These are phyloP conservation scores for Psittacula derbiana DNA, from an alignment of 2,797 vertebrate genomes.

Conservation along the genomic window DNA sequence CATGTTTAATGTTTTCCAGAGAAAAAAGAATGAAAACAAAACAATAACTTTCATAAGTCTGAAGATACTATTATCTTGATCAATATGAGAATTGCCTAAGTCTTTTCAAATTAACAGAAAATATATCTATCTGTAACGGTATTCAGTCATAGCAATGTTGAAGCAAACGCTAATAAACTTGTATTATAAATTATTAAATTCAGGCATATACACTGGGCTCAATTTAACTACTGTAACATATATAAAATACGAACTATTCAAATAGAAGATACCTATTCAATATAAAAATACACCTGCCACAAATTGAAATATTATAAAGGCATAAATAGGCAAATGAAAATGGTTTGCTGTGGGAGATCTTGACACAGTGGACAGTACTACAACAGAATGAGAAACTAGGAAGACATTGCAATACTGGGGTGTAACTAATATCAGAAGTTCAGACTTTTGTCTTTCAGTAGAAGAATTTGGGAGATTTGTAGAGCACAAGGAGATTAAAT, in stretches of 20 bases:
- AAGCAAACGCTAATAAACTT: background rate
- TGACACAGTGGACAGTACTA: background rate
- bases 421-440: background rate
- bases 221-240: background rate
- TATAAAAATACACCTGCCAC: background rate
- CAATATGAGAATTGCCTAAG: background rate
- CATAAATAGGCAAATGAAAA: background rate
- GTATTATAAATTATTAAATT: background rate
- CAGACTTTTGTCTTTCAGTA: background rate
- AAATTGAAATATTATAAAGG: background rate
- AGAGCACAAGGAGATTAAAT: background rate
- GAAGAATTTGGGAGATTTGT: background rate
- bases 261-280: background rate
- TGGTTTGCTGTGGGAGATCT: background rate
- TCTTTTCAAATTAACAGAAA: background rate
- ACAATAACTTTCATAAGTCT: background rate
- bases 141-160: background rate
- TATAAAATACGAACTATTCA: background rate
- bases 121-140: background rate
- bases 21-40: background rate
- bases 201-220: background rate
- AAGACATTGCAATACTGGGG: background rate
- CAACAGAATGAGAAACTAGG: background rate
- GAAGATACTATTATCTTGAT: background rate
- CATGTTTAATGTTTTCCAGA: background rate